Evolutionary conservation across 2,888 invertebrate species (phyloP).

Genomic region (Drosophila incognita): DNA sequence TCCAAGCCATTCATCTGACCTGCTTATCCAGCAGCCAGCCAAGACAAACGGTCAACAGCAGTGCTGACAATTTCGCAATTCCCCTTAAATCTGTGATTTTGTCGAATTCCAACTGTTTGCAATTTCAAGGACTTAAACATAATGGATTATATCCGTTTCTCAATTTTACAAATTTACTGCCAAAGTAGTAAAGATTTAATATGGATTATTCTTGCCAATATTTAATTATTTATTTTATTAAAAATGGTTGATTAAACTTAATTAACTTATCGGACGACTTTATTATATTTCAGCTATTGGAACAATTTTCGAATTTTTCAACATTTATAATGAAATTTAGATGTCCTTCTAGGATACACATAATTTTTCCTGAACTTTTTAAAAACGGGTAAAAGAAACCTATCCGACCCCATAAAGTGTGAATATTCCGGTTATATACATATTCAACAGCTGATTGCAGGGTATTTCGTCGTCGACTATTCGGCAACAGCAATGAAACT

Average conservation of each 20-base stretch:
- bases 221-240: neutral
- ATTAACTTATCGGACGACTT: neutral
- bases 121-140: neutral
- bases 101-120: neutral
- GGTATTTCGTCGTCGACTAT: neutral
- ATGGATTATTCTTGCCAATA: neutral
- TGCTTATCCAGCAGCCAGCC: conserved; percentile 34
- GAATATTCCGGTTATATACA: neutral
- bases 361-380: no score
- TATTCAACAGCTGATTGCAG: neutral
- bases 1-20: conserved; percentile 50
- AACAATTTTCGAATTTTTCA: no score
- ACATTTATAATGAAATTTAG: no score
- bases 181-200: neutral
- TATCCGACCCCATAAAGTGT: neutral
- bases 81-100: neutral
- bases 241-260: neutral
- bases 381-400: no score
- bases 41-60: conserved; percentile 50
- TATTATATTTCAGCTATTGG: no score
- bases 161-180: neutral
- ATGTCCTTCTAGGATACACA: no score
- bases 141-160: neutral
- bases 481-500: neutral
- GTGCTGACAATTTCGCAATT: conserved; percentile 2